Conservation (phyloP, 2,888 invertebrate genomes). For the Dexiosoma caninum region DNA sequence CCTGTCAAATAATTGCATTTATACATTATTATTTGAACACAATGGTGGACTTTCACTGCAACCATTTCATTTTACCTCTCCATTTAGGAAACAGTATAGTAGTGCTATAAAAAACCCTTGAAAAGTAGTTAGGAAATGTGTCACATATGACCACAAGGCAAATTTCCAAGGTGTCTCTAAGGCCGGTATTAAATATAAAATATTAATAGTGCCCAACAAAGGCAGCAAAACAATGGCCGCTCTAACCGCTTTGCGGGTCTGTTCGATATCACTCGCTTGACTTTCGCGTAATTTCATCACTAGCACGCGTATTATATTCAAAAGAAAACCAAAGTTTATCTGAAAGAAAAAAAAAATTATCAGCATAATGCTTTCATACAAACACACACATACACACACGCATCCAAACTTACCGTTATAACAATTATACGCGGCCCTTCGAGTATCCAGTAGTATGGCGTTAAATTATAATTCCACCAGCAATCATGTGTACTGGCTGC, state of each 20-base stretch:
- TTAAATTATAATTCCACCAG: conserved; percentile 92
- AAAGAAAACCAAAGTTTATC: conserved; percentile 87
- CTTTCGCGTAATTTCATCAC: conserved; percentile 86
- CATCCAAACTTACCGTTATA: conserved; percentile 82
- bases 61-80: conserved; percentile 81
- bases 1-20: conserved; percentile 69
- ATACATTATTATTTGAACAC: too few species aligned
- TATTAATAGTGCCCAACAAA: conserved; percentile 88
- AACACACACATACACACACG: background rate
- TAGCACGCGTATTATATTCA: conserved; percentile 88
- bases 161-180: conserved; percentile 85
- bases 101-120: conserved; percentile 90
- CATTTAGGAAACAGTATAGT: conserved; percentile 90
- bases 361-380: too few species aligned
- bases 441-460: conserved; percentile 90
- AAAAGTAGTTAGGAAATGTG: conserved; percentile 89
- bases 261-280: conserved; percentile 85
- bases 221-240: conserved; percentile 89
- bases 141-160: conserved; percentile 87
- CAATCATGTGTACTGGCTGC: conserved; percentile 77
- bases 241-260: conserved; percentile 87
- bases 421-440: conserved; percentile 91
- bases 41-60: background rate
- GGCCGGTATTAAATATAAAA: conserved; percentile 85
- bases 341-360: conserved; percentile 74